Percentiles rank a stretch among this genome's conserved stretches.
Evolutionary conservation across 1,140 invertebrate genomes (phyloP).

Genomic region (Fopius arisanus): DNA sequence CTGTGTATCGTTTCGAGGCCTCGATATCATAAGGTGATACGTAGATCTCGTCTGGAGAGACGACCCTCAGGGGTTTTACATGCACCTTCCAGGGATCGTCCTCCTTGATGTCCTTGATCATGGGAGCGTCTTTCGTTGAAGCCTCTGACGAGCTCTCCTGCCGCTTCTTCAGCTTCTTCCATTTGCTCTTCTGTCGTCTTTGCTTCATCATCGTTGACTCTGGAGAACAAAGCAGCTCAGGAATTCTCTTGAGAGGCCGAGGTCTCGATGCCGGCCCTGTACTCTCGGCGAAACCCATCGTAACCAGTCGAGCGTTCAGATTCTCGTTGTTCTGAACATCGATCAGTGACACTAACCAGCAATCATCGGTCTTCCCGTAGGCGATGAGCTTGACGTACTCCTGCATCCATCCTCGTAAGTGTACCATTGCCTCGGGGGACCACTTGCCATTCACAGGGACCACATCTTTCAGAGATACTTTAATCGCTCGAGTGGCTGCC

Average conservation of each 20-base stretch:
- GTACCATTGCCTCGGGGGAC: constrained; percentile 29
- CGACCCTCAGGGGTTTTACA: constrained; percentile 59
- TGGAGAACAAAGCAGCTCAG: neutral
- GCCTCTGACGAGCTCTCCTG: neutral
- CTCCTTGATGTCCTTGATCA: constrained; percentile 43
- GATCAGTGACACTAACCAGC: constrained; percentile 37
- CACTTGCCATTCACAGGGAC: constrained; percentile 38
- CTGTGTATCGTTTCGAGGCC: constrained; percentile 54
- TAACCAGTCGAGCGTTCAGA: constrained; percentile 43
- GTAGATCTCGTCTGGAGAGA: constrained; percentile 66
- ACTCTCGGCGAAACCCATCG: constrained; percentile 34
- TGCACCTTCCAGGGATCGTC: constrained; percentile 64
- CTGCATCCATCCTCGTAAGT: constrained; percentile 21
- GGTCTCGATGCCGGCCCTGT: constrained; percentile 47
- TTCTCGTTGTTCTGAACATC: constrained; percentile 37
- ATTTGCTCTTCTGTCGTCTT: neutral
- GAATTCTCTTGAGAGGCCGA: neutral
- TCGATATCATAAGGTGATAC: constrained; percentile 49
- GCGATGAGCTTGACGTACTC: constrained; percentile 35
- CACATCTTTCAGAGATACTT: constrained; percentile 49
- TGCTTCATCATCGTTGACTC: neutral
- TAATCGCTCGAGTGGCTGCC: constrained; percentile 52
- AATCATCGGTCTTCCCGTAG: constrained; percentile 26
- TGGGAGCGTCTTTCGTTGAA: neutral
- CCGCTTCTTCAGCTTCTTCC: neutral